Conservation (phyloP, 2,888 invertebrate species). For the Pollenia labialis region DNA sequence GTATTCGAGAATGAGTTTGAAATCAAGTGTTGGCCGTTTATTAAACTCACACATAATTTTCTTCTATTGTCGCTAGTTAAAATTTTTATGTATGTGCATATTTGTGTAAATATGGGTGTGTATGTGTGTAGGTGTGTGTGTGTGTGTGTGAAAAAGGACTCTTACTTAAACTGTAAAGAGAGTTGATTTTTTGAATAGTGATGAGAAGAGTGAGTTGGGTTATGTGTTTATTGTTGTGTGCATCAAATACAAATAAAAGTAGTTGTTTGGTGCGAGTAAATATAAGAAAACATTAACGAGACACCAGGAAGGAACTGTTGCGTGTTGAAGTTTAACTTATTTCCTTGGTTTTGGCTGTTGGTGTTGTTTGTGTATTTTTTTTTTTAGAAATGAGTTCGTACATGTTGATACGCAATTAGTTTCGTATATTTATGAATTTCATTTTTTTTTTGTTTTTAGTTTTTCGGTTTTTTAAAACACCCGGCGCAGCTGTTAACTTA, state of each 20-base stretch:
- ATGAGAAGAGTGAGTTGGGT: neutral
- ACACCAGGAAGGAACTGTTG: slow-evolving; percentile 70
- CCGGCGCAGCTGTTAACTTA: slow-evolving; percentile 73
- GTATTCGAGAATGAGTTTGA: neutral
- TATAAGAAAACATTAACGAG: slow-evolving; percentile 12
- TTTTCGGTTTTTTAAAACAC: slow-evolving; percentile 64
- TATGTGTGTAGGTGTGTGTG: slow-evolving; percentile 10
- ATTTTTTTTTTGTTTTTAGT: slow-evolving; percentile 7
- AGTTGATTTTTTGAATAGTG: slow-evolving; percentile 11
- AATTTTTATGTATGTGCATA: neutral
- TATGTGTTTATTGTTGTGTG: neutral
- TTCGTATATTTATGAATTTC: slow-evolving; percentile 38
- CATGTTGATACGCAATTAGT: slow-evolving; percentile 68
- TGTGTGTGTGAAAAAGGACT: slow-evolving; percentile 41
- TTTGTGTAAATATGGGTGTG: neutral
- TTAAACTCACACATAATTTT: slow-evolving; percentile 34
- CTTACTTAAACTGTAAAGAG: slow-evolving; percentile 19
- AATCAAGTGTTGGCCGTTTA: slow-evolving; percentile 41
- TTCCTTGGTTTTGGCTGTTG: slow-evolving; percentile 27
- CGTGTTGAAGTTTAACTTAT: slow-evolving; percentile 49
- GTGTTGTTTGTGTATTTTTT: slow-evolving; percentile 21
- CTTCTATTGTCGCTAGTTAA: slow-evolving; percentile 27
- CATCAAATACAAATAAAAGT: neutral
- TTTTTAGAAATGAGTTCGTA: slow-evolving; percentile 11
- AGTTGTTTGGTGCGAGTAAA: neutral